Evolutionary conservation across 2,888 invertebrate genomes (phyloP), one percentile per base, ranked within the genome.

Genomic region (Exocentrus adspersus): DNA sequence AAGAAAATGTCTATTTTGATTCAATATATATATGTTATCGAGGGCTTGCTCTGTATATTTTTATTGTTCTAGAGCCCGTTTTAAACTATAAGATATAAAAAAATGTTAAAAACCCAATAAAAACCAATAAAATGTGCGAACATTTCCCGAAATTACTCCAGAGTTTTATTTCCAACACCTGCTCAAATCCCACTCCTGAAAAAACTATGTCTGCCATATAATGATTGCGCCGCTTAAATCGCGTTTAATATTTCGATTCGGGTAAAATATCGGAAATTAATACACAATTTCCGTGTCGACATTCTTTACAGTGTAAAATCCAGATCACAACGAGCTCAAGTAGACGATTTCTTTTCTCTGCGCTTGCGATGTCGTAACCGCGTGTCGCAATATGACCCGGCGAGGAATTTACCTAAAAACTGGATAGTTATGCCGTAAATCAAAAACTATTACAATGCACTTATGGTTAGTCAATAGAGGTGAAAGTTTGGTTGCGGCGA

Each of bases 41-140:
- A 74, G 74, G 77, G 79, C 78, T 79, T 75, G 73, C 79, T 77
- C 76, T 81, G 81, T 81, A 80, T 81, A 81, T 81, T 81, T 81
- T 79, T 81, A 81, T 81, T 79, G 79, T 80, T 80, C 78, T 78
- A 78, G 70, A 75, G 72, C 78, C 78, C 79, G 77, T 70, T 70
- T 75, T 69, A 76, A 74, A 72, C 75, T 77, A 77, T 74, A 77
- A 73, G 64, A 66, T 64, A 65, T 60, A 62, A 75, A 73, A n/a
- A 79, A 78, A 77, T 77, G 77, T 78, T 74, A 75, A 77, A 80
- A 79, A 77, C 74, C 73, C 74, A 78, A 80, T 78, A 78, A 80
- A 79, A 80, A 78, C 71, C 52, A 76, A 75, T 75, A 77, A 77
- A 75, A 75, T 68, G 67, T 75, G 70, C 70, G 71, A 73, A 75